A percentile compares a stretch with the other conserved stretches of the same genome.
These are phyloP conservation scores for Papilio gigon DNA, from an alignment of 2,888 invertebrate species.

Conservation along the genomic window DNA sequence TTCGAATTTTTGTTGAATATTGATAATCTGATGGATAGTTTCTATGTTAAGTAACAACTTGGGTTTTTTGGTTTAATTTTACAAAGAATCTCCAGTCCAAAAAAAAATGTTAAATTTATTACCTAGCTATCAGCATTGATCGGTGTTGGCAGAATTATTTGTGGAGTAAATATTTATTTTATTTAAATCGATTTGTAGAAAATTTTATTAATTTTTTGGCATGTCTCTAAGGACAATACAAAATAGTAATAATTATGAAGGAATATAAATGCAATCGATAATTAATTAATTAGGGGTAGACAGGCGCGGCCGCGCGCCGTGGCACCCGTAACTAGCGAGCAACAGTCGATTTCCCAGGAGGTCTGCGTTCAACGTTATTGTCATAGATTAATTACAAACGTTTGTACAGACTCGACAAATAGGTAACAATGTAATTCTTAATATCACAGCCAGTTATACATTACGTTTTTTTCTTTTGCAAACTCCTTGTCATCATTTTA, in stretches of 20 bases:
- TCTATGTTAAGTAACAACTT: not conserved
- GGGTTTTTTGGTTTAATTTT: not conserved
- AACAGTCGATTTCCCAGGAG: constrained; percentile 80
- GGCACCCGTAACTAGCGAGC: constrained; percentile 77
- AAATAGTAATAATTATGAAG: constrained; percentile 33
- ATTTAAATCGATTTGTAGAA: not conserved
- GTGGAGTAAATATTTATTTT: not conserved
- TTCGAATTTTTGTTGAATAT: too few relatives aligned
- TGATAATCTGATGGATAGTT: not conserved
- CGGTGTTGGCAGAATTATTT: not conserved
- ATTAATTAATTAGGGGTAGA: constrained; percentile 79
- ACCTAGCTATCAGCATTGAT: not conserved
- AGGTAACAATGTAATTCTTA: not conserved
- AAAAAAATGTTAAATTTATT: not conserved
- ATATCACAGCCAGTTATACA: not conserved
- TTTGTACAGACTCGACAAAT: not conserved
- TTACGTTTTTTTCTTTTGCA: not conserved
- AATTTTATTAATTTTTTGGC: constrained; percentile 22
- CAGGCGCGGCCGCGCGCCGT: constrained; percentile 69
- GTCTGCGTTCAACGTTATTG: constrained; percentile 64
- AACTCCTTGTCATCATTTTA: too few relatives aligned
- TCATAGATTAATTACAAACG: constrained; percentile 59
- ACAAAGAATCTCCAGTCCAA: too few relatives aligned
- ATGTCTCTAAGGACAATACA: constrained; percentile 5
- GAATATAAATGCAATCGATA: constrained; percentile 67